Percentiles rank a stretch among this genome's conserved stretches.
phyloP scores from a whole-genome alignment of 2,113 vertebrate genomes.

The Podarcis muralis region DNA sequence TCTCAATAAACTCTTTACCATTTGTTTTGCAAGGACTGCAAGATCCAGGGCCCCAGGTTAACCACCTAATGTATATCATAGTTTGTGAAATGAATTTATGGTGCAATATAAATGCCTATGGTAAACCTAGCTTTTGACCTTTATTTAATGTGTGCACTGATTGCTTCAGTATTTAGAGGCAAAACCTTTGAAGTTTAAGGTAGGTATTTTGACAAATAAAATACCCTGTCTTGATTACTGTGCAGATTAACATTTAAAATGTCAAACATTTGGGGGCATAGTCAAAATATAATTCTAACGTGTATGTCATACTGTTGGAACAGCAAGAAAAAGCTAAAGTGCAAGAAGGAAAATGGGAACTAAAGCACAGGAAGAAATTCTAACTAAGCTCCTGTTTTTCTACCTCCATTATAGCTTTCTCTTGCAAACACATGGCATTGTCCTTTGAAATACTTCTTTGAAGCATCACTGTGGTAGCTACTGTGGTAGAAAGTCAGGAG shows the following conservation, averaged over 20 bases:
- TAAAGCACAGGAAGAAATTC: neutral
- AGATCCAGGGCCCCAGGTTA: neutral
- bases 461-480: neutral
- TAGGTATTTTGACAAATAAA: neutral
- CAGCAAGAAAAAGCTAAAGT: neutral
- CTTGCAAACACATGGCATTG: neutral
- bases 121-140: neutral
- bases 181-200: neutral
- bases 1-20: neutral
- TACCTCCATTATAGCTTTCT: neutral
- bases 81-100: neutral
- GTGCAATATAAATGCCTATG: neutral
- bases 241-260: neutral
- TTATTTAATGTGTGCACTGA: neutral
- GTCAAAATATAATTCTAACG: neutral
- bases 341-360: neutral
- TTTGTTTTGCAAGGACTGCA: neutral
- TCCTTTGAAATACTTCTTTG: neutral
- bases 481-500: too few relatives aligned
- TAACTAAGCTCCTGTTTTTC: neutral
- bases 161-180: neutral
- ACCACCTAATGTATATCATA: neutral
- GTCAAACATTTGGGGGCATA: neutral
- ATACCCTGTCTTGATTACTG: neutral
- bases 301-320: neutral